phyloP scores from a whole-genome alignment of 2,113 vertebrate genomes.

The Albula glossodonta region DNA sequence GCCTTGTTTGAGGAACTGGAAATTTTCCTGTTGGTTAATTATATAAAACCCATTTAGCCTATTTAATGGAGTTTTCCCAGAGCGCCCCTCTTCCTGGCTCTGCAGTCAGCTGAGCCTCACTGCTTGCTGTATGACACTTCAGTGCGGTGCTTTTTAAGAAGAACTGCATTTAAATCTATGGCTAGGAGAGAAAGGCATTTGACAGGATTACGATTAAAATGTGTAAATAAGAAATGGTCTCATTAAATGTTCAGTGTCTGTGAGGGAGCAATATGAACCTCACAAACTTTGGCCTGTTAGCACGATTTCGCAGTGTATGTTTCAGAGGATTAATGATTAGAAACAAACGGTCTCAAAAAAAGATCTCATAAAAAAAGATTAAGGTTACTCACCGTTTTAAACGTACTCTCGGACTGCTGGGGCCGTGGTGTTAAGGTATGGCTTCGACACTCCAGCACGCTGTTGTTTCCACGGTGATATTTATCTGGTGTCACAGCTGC shows the following conservation, averaged over 20 bases:
- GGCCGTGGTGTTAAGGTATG: background rate
- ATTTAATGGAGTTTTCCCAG: background rate
- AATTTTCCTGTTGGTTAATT: too few relatives aligned
- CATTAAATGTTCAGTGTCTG: background rate
- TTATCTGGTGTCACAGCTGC: too few relatives aligned
- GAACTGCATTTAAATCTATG: background rate
- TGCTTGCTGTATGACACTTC: background rate
- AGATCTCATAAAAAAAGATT: background rate
- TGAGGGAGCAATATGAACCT: background rate
- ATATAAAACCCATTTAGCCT: too few relatives aligned
- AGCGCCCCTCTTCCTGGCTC: background rate
- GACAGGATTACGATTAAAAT: background rate
- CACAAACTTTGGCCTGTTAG: background rate
- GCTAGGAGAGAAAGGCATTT: background rate
- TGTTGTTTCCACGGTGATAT: background rate
- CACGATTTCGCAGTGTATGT: background rate
- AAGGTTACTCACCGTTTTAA: background rate
- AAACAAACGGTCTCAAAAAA: background rate
- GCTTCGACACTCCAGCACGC: background rate
- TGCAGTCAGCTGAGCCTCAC: background rate
- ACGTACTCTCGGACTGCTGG: too few relatives aligned
- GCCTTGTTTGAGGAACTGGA: too few relatives aligned
- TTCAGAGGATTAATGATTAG: background rate
- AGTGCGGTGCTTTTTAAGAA: background rate
- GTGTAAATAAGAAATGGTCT: background rate